Base-by-base conservation (phyloP, 2,888 invertebrate genomes). In the Schizaphis graminum region DNA sequence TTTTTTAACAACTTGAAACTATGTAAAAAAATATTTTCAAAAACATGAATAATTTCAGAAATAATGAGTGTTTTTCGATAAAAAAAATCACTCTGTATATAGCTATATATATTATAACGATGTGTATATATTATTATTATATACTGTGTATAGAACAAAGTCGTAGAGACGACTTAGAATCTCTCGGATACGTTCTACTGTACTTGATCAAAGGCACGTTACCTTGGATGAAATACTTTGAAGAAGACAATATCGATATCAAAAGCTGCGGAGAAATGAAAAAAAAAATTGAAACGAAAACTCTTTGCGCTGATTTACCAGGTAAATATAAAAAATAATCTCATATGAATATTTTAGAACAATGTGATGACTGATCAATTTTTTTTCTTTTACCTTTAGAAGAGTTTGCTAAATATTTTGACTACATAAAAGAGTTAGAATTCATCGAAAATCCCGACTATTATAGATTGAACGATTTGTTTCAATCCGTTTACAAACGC, bases 141-240 rank as follows among this genome's bases (percentile, higher is more conserved):
- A 41, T 21, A 88, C 77, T 26, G 11, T 49, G 3, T 49, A 11
- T 44, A 93, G 93, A 89, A 28, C 93, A 84, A 84, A 89, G 93
- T 84, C 93, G 93, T 44, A 84, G 89, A 89, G 93, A 93, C 44
- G 93, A 93, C 84, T 57, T 93, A 41, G 93, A 93, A 89, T 26
- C 56, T 24, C 21, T 93, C 1, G 93, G 93, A n/a, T 93, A 93
- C 56, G 44, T 89, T 26, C 47, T 93, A 8, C 11, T 93, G 47
- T 93, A 84, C 41, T 89, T 89, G 21, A 21, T 57, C 3, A 93
- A 89, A 53, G 93, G 93, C 28, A 56, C 67, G 26, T 16, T 93
- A n/a, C 93, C 93, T 35, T 93, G 93, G 93, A 21, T n/a, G 53
- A 56, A 84, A 35, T 84, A 13, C 57, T 10, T 44, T 7, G 35